A percentile compares a stretch with the other conserved stretches of the same genome.
These are phyloP conservation scores for Raja brachyura DNA, from an alignment of 2,113 vertebrate species.

Conservation along the genomic window DNA sequence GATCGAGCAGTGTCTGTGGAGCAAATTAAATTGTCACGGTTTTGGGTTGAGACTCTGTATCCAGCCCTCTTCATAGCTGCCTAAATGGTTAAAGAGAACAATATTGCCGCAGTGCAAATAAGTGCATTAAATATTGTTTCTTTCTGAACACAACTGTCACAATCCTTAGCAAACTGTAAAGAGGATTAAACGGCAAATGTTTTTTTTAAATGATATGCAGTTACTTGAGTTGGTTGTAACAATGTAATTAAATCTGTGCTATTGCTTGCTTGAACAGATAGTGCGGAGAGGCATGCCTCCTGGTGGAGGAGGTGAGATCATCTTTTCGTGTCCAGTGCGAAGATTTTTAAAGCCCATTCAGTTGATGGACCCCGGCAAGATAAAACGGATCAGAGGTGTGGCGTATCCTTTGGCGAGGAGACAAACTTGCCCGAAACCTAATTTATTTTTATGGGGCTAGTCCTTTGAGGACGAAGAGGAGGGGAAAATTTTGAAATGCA, in stretches of 20 bases:
- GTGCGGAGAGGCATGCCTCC: conserved; percentile 85
- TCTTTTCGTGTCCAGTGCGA: conserved; percentile 77
- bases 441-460: background rate
- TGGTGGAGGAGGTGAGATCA: conserved; percentile 82
- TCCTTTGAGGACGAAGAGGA: background rate
- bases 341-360: conserved; percentile 74
- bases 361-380: conserved; percentile 84
- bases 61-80: background rate
- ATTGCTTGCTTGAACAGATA: conserved; percentile 57
- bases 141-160: background rate
- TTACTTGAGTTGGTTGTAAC: background rate
- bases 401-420: conserved; percentile 79
- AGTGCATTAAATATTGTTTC: background rate
- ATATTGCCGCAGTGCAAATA: background rate
- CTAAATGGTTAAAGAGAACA: background rate
- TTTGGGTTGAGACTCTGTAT: too few species aligned
- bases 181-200: too few species aligned
- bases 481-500: too few species aligned
- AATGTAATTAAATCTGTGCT: background rate
- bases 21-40: too few species aligned
- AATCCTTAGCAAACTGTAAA: too few species aligned
- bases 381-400: conserved; percentile 87
- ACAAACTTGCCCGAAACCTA: background rate
- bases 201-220: too few species aligned
- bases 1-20: too few species aligned